A percentile compares a stretch with the other conserved stretches of the same genome.
These are phyloP conservation scores for Heterochromis multidens DNA, from an alignment of 2,113 vertebrate genomes.

Conservation along the genomic window DNA sequence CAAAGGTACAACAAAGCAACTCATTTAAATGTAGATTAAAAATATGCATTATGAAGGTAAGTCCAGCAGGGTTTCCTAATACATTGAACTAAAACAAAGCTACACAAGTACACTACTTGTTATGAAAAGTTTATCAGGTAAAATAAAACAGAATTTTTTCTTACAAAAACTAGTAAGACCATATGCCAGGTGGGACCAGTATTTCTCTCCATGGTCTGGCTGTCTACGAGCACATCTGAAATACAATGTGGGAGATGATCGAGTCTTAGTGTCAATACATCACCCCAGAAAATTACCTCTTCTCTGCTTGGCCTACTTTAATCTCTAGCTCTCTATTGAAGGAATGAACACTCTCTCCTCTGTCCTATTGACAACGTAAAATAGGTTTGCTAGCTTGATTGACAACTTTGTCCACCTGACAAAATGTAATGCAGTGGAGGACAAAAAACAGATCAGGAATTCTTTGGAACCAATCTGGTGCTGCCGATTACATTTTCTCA, in stretches of 20 bases:
- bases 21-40: constrained; percentile 20
- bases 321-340: constrained; percentile 77
- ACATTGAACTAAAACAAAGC: neutral
- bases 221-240: constrained; percentile 45
- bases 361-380: constrained; percentile 78
- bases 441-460: constrained; percentile 74
- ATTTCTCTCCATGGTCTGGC: constrained; percentile 24
- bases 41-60: neutral
- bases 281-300: constrained; percentile 72
- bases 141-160: neutral
- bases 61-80: neutral
- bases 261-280: constrained; percentile 76
- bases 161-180: neutral
- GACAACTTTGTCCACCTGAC: constrained; percentile 81
- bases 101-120: neutral
- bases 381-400: constrained; percentile 79
- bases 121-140: neutral
- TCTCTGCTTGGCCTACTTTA: constrained; percentile 78
- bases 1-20: neutral
- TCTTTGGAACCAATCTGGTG: constrained; percentile 73
- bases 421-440: constrained; percentile 71
- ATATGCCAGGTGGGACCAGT: neutral
- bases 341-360: constrained; percentile 65
- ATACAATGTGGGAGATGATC: constrained; percentile 70
- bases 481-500: constrained; percentile 71